Base-by-base conservation (phyloP, 2,888 invertebrate species). In the Heteromyza rotundicornis region DNA sequence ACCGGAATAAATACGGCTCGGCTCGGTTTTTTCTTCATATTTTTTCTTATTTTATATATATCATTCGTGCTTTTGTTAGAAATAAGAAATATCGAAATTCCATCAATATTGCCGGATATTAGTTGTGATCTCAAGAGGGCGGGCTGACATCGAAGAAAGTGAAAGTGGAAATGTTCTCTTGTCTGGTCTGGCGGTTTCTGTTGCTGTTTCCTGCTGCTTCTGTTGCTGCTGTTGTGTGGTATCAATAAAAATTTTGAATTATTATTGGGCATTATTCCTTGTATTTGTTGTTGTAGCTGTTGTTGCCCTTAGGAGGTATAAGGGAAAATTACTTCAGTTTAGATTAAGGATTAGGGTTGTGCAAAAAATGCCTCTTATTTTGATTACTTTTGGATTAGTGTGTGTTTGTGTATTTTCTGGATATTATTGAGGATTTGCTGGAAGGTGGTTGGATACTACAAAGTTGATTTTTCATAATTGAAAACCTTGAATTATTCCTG, bases 1-100 rank as follows among this genome's bases (percentile, higher is more conserved):
- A 60, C 62, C 55, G 62, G 59, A 62, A 59, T 57, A 64, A 65
- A 64, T 64, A 27, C 60, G 53, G 32, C 51, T 59, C 47, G 53
- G 50, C 60, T 24, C 24, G 8, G 19, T 12, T 19, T 47, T 49
- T 35, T 24, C 35, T 19, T 27, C 32, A 12, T n/a, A n/a, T n/a
- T 40, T n/a, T n/a, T n/a, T n/a, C n/a, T n/a, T n/a, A n/a, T n/a
- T n/a, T n/a, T n/a, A n/a, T n/a, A n/a, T n/a, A 14, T 35, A 35
- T 35, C 35, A 35, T 14, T 10, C 35, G 14, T 10, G 35, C 35
- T 14, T 10, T 10, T 16, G 2, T 2, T 17, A 16, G 19, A 10
- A 47, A 16, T 7, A 47, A 35, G 23, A 51, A 58, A 59, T 58
- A 62, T 65, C 51, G 58, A 65, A 62, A 62, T 65, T 51, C 58